Evolutionary conservation across 1,140 invertebrate genomes (phyloP).

Genomic region (Pseudoatta argentina): DNA sequence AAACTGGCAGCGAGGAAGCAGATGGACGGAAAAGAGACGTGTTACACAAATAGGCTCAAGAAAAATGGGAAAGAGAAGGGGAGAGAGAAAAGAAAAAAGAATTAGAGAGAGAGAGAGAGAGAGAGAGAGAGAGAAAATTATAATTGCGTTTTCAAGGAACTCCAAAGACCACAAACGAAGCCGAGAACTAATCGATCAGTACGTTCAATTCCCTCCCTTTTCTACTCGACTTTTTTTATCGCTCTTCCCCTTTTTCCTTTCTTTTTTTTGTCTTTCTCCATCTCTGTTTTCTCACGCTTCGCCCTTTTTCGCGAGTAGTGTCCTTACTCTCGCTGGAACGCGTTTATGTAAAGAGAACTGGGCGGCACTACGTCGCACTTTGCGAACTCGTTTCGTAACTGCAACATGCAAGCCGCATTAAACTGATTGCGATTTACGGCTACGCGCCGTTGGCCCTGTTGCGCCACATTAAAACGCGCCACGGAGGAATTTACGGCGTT

Average conservation of each 20-base stretch:
- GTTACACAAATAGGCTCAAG: background rate
- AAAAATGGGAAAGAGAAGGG: background rate
- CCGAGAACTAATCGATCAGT: slow-evolving; percentile 69
- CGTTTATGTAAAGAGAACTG: background rate
- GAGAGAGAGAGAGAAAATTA: slow-evolving; percentile 10
- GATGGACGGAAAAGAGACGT: background rate
- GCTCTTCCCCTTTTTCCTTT: background rate
- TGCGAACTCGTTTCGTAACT: slow-evolving; percentile 65
- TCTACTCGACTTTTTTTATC: background rate
- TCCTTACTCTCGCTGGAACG: slow-evolving; percentile 7
- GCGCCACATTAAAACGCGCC: slow-evolving; percentile 67
- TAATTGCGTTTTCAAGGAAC: slow-evolving; percentile 65
- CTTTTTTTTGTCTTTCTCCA: too few species aligned
- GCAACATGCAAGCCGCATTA: slow-evolving; percentile 79
- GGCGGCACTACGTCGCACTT: slow-evolving; percentile 51
- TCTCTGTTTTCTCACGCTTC: background rate
- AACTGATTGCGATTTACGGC: slow-evolving; percentile 79
- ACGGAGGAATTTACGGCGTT: slow-evolving; percentile 59
- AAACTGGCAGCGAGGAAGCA: background rate
- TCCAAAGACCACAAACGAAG: slow-evolving; percentile 30
- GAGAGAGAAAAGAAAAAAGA: background rate
- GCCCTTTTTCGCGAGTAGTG: background rate
- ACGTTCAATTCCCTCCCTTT: slow-evolving; percentile 45
- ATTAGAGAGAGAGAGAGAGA: background rate
- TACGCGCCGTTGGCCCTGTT: slow-evolving; percentile 56